A percentile compares a stretch with the other conserved stretches of the same genome.
These are phyloP conservation scores for Lepidothrix coronata DNA, from an alignment of 2,113 vertebrate genomes.

Conservation along the genomic window DNA sequence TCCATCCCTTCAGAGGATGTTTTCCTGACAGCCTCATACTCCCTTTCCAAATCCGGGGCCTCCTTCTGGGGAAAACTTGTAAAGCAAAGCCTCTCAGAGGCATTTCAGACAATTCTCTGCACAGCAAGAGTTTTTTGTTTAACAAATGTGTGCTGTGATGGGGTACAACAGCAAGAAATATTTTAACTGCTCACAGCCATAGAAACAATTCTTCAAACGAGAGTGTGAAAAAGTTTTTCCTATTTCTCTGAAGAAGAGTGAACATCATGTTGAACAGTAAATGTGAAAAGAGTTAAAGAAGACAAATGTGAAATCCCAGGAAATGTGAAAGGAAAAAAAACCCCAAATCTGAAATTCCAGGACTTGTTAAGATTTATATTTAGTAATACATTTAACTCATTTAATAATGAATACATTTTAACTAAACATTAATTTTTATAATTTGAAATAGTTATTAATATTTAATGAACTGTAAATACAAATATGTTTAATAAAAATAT, in stretches of 20 bases:
- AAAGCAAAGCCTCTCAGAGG: background rate
- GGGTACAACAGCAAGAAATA: background rate
- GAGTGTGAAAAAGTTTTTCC: background rate
- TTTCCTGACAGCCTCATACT: background rate
- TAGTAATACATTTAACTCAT: background rate
- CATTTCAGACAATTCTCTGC: background rate
- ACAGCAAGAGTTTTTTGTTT: background rate
- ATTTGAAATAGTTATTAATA: background rate
- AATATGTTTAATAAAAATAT: background rate
- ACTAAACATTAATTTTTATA: background rate
- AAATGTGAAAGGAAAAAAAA: background rate
- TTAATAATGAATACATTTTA: background rate
- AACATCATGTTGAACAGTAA: background rate
- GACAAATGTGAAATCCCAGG: background rate
- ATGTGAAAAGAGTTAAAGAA: background rate
- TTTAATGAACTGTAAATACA: background rate
- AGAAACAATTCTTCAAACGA: background rate
- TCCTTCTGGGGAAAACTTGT: background rate
- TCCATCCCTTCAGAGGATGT: background rate
- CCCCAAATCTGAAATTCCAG: background rate
- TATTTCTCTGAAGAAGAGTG: background rate
- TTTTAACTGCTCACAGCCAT: background rate
- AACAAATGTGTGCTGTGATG: background rate
- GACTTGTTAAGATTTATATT: background rate
- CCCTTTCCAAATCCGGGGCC: background rate